A percentile compares a stretch with the other conserved stretches of the same genome.
Conservation (phyloP, 2,888 invertebrate genomes). For the Pristionchus exspectatus region DNA sequence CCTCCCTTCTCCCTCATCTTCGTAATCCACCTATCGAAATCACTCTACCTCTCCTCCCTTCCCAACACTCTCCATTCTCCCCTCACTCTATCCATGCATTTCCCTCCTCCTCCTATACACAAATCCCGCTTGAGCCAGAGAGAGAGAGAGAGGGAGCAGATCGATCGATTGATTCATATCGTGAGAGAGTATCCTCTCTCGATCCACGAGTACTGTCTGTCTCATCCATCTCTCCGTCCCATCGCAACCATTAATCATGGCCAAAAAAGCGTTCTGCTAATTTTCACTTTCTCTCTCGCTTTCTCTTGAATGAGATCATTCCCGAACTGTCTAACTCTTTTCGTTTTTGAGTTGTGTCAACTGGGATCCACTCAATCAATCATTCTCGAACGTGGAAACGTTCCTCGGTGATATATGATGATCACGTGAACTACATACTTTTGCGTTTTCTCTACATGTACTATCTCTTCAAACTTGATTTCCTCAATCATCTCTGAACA, state of each 20-base stretch:
- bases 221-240: not conserved
- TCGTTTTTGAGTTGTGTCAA: too few species aligned
- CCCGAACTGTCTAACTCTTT: not conserved
- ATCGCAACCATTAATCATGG: not conserved
- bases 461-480: too few species aligned
- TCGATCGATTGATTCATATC: constrained; percentile 42
- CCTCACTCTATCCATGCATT: not conserved
- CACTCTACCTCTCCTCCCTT: not conserved
- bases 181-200: constrained; percentile 25
- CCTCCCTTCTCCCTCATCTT: not conserved
- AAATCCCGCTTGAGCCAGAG: constrained; percentile 48
- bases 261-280: not conserved
- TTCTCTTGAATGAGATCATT: too few species aligned
- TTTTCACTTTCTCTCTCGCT: not conserved
- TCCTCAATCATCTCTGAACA: not conserved
- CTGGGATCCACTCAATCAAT: too few species aligned
- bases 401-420: too few species aligned
- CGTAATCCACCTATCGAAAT: constrained; percentile 41
- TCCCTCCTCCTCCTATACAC: constrained; percentile 8
- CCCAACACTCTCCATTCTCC: not conserved
- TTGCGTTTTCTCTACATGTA: too few species aligned
- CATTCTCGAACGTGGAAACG: too few species aligned
- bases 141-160: not conserved
- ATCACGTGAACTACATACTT: too few species aligned
- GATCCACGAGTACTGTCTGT: not conserved